These are phyloP conservation scores for Turdus rufiventris DNA, from an alignment of 2,113 vertebrate genomes.

Conservation along the genomic window DNA sequence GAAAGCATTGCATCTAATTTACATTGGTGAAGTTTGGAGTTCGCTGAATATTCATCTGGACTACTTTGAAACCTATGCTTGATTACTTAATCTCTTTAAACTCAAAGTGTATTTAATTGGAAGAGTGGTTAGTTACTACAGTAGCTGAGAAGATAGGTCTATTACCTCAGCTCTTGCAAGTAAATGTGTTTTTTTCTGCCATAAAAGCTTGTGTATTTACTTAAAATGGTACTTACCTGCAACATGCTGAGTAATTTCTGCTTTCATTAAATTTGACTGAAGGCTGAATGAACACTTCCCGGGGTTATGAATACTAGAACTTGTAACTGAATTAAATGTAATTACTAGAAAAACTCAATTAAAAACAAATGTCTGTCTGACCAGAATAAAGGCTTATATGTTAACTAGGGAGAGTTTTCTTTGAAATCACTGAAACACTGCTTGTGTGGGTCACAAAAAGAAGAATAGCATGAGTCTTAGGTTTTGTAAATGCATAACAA, in stretches of 20 bases:
- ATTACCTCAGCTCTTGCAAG: neutral
- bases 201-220: neutral
- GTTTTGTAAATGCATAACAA: neutral
- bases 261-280: conserved; percentile 2
- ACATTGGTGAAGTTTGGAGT: neutral
- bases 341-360: neutral
- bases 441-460: neutral
- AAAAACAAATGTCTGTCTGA: neutral
- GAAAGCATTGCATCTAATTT: neutral
- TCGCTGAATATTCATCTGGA: neutral
- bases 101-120: neutral
- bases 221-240: neutral
- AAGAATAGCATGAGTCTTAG: neutral
- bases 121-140: neutral
- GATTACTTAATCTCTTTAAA: neutral
- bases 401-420: neutral
- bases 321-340: conserved; percentile 9
- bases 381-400: neutral
- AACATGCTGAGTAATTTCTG: conserved; percentile 19
- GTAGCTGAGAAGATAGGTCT: neutral
- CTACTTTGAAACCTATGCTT: neutral
- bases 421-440: neutral
- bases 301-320: conserved; percentile 7
- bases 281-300: neutral
- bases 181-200: neutral